These are phyloP conservation scores for Pogonomyrmex barbatus DNA, from an alignment of 1,140 invertebrate species.

Conservation along the genomic window DNA sequence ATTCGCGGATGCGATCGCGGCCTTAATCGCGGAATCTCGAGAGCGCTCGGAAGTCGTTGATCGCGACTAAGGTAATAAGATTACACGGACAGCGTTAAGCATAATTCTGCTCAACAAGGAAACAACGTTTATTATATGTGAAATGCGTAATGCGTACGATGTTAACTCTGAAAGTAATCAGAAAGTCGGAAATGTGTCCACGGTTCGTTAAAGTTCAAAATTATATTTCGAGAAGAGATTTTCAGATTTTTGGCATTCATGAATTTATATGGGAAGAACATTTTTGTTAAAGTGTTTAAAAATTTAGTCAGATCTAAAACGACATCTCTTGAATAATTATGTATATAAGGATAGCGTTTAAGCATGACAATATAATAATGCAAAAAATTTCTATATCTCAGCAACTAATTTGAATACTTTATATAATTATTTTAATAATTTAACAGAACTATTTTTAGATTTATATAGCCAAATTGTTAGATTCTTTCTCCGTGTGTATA, in stretches of 20 bases:
- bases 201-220: background rate
- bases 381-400: too few relatives aligned
- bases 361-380: too few relatives aligned
- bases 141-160: background rate
- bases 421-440: too few relatives aligned
- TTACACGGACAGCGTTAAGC: background rate
- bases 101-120: background rate
- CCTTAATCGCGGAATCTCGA: conserved; percentile 9
- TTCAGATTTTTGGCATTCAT: background rate
- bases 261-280: too few relatives aligned
- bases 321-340: too few relatives aligned
- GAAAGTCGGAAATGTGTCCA: background rate
- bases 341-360: too few relatives aligned
- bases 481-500: background rate
- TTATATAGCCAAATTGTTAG: too few relatives aligned
- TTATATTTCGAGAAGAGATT: background rate
- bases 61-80: conserved; percentile 13
- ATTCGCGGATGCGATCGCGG: background rate
- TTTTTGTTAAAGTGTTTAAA: too few relatives aligned
- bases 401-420: too few relatives aligned
- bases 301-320: too few relatives aligned
- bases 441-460: too few relatives aligned
- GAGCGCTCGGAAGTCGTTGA: conserved; percentile 1
- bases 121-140: background rate
- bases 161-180: background rate